A percentile compares a stretch with the other conserved stretches of the same genome.
Conservation (phyloP, 2,888 invertebrate species). For the Tachina grossa region DNA sequence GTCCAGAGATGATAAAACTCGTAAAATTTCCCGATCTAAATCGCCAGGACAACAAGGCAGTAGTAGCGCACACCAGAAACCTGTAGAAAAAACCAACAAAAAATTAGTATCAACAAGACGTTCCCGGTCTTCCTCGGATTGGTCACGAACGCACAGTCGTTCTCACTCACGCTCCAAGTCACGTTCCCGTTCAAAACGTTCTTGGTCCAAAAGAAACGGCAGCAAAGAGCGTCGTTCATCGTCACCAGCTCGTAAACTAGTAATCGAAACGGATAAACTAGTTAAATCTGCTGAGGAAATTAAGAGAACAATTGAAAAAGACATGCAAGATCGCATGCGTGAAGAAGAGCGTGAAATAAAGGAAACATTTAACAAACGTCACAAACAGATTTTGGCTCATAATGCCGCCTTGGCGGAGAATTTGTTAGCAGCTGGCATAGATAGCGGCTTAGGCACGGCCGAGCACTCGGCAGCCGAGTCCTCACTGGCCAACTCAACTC, state of each 20-base stretch:
- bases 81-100: conserved; percentile 76
- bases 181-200: conserved; percentile 66
- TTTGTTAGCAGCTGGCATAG: conserved; percentile 51
- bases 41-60: conserved; percentile 52
- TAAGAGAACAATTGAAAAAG: conserved; percentile 79
- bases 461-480: conserved; percentile 63
- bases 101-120: conserved; percentile 80
- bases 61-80: conserved; percentile 44
- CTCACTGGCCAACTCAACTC: conserved; percentile 11
- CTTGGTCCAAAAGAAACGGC: conserved; percentile 73
- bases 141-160: conserved; percentile 72
- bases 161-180: conserved; percentile 74
- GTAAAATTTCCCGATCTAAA: conserved; percentile 63
- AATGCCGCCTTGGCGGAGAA: conserved; percentile 64
- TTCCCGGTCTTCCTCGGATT: conserved; percentile 78
- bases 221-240: conserved; percentile 73
- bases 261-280: conserved; percentile 79
- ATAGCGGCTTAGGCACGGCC: conserved; percentile 57
- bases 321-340: conserved; percentile 78
- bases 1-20: conserved; percentile 62
- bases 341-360: conserved; percentile 78
- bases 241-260: conserved; percentile 72
- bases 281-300: conserved; percentile 80
- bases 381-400: conserved; percentile 70
- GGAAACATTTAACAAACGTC: conserved; percentile 71